Conservation (phyloP, 2,888 invertebrate genomes). For the Clepsis dumicolana region DNA sequence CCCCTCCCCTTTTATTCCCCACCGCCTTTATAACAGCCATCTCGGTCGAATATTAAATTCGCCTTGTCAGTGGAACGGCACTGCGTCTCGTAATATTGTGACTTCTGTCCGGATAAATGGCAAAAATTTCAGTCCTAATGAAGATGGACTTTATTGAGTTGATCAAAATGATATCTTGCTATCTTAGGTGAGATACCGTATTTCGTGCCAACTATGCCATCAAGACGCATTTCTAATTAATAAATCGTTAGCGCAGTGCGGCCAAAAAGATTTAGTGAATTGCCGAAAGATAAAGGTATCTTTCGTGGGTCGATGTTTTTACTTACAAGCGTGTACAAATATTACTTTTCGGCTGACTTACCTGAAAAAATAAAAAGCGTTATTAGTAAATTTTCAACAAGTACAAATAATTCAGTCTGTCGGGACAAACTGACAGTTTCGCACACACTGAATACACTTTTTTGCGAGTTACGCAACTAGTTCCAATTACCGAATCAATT, state of each 20-base stretch:
- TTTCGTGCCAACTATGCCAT: neutral
- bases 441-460: too few relatives aligned
- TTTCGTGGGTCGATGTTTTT: neutral
- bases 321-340: neutral
- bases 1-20: conserved; percentile 48
- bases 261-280: neutral
- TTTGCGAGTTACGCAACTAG: too few relatives aligned
- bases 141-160: conserved; percentile 1
- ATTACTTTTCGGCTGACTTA: conserved; percentile 49
- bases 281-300: neutral
- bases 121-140: neutral
- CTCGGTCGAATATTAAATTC: conserved; percentile 79
- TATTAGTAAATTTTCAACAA: neutral
- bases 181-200: neutral
- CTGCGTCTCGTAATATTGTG: conserved; percentile 72
- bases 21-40: conserved; percentile 63
- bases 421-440: too few relatives aligned
- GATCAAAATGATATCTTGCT: neutral
- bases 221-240: neutral
- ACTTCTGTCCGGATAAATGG: conserved; percentile 61
- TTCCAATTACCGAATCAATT: too few relatives aligned
- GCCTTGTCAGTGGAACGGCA: conserved; percentile 68
- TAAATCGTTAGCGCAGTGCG: neutral
- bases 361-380: conserved; percentile 52
- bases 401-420: neutral